Conservation (phyloP, 2,113 vertebrate species). For the Riparia riparia region DNA sequence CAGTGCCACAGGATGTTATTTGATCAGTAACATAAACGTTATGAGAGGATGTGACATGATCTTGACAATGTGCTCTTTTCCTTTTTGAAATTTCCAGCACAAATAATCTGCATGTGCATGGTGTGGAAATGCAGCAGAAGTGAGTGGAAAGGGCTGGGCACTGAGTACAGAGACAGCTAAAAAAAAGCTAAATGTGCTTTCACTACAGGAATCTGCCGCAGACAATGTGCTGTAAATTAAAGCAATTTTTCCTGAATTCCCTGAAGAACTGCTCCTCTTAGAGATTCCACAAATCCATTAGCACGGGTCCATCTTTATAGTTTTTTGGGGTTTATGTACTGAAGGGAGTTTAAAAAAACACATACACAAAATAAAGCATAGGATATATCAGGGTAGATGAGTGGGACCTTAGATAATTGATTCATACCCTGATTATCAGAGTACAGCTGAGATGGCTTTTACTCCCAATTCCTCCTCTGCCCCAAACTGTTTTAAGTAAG, state of each 20-base stretch:
- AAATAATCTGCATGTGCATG: not conserved
- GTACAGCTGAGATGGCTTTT: not conserved
- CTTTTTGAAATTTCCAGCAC: not conserved
- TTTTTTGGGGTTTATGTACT: not conserved
- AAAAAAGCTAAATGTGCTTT: conserved; percentile 13
- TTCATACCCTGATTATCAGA: not conserved
- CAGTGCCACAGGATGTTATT: not conserved
- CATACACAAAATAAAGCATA: not conserved
- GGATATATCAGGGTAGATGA: accelerated
- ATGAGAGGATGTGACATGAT: not conserved
- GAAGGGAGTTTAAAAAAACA: not conserved
- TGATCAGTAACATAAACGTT: not conserved
- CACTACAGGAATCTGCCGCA: conserved; percentile 14
- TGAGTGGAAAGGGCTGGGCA: not conserved
- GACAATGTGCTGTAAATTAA: conserved; percentile 23
- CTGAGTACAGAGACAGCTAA: not conserved
- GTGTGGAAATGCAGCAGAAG: not conserved
- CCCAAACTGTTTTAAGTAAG: not conserved
- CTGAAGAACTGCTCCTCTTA: not conserved
- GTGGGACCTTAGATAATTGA: not conserved
- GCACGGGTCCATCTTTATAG: not conserved
- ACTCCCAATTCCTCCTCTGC: not conserved
- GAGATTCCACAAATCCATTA: not conserved
- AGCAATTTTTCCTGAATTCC: conserved; percentile 8
- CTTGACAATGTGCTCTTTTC: not conserved